Conservation (phyloP, 2,888 invertebrate genomes). For the Blera fallax region DNA sequence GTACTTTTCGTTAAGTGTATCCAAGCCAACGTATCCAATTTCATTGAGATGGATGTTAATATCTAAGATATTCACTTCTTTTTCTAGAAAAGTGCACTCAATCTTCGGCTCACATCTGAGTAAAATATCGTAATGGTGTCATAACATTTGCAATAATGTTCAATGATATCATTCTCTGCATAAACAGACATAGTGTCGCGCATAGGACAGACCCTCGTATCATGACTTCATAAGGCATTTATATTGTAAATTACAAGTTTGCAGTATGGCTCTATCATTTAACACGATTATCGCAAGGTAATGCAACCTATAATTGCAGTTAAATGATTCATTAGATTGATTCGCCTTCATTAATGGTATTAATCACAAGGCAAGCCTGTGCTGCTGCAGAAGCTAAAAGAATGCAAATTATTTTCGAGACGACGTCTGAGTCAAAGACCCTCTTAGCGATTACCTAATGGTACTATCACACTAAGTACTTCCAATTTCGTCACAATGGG, state of each 20-base stretch:
- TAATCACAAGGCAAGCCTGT: conserved; percentile 43
- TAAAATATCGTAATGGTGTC: no score
- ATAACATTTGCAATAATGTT: not conserved
- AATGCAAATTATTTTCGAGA: conserved; percentile 5
- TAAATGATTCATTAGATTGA: conserved; percentile 57
- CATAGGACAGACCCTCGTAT: not conserved
- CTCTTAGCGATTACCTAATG: not conserved
- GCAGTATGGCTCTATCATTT: conserved; percentile 2
- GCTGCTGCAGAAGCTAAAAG: conserved; percentile 7
- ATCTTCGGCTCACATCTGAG: no score
- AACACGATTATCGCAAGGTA: conserved; percentile 18
- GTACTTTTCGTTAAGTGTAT: no score
- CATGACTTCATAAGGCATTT: conserved; percentile 29
- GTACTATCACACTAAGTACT: not conserved
- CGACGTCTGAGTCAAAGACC: conserved; percentile 33
- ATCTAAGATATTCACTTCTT: no score
- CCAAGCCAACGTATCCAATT: no score
- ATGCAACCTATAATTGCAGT: conserved; percentile 31
- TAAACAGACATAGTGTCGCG: not conserved
- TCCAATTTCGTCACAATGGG: conserved; percentile 18
- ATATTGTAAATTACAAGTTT: conserved; percentile 4
- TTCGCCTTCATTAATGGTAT: conserved; percentile 35
- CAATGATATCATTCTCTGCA: conserved; percentile 14
- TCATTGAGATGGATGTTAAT: no score
- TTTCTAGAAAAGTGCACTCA: no score